Conservation (phyloP, 2,113 vertebrate genomes). For the Gorsachius goisagi region DNA sequence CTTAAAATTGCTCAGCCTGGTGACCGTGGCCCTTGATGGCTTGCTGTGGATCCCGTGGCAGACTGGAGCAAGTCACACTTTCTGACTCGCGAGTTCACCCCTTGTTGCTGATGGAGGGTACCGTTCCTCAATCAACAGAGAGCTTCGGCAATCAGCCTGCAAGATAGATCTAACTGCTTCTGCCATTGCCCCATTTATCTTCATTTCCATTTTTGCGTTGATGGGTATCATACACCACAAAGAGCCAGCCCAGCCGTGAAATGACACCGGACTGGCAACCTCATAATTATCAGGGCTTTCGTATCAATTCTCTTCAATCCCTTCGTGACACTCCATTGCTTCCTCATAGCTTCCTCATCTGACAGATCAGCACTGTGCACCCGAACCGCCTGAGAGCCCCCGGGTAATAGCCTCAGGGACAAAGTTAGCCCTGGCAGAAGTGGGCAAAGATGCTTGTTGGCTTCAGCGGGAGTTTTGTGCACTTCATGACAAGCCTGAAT, state of each 20-base stretch:
- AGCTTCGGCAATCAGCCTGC: background rate
- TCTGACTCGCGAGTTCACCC: background rate
- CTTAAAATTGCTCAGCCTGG: background rate
- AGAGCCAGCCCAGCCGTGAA: conserved; percentile 71
- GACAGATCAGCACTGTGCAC: conserved; percentile 57
- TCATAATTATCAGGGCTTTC: conserved; percentile 65
- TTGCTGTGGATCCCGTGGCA: background rate
- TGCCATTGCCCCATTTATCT: conserved; percentile 67
- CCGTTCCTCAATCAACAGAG: conserved; percentile 17
- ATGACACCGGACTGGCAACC: conserved; percentile 67
- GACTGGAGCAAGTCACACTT: background rate
- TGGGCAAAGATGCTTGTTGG: conserved; percentile 8
- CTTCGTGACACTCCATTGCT: conserved; percentile 59
- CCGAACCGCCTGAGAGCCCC: conserved; percentile 34
- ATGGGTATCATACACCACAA: conserved; percentile 68
- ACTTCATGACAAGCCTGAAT: background rate
- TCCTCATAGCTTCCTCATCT: conserved; percentile 58
- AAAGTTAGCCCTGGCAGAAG: conserved; percentile 44
- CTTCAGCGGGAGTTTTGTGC: background rate
- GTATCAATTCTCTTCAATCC: conserved; percentile 69
- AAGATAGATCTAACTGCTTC: conserved; percentile 49
- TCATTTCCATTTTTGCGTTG: conserved; percentile 69
- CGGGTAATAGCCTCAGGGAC: conserved; percentile 7
- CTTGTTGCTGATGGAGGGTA: background rate
- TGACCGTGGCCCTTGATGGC: fast-evolving